phyloP scores from a whole-genome alignment of 2,113 vertebrate genomes.

The Taurulus bubalis region DNA sequence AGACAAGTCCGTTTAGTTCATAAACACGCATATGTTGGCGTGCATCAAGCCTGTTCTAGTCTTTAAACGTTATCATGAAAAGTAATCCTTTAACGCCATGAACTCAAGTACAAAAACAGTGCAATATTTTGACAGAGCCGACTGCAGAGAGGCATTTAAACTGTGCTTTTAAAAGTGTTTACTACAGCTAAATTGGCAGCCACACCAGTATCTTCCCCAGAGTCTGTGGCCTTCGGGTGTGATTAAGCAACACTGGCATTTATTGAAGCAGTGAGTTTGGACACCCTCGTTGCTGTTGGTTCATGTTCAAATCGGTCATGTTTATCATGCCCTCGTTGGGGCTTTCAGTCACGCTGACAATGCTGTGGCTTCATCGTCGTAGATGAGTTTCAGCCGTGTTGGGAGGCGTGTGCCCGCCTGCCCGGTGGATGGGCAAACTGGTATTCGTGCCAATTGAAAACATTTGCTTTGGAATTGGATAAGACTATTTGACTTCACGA shows the following conservation, averaged over 20 bases:
- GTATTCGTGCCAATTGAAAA: not conserved
- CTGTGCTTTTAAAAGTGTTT: slow-evolving; percentile 13
- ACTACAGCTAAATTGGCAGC: slow-evolving; percentile 21
- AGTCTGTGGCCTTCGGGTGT: slow-evolving; percentile 17
- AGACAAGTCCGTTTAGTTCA: not conserved
- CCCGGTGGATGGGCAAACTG: not conserved
- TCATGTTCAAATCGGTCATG: slow-evolving; percentile 5
- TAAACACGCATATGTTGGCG: not conserved
- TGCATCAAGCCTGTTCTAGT: not conserved
- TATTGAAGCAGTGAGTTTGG: slow-evolving; percentile 15
- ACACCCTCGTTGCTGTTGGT: slow-evolving; percentile 4
- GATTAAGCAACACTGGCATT: slow-evolving; percentile 24
- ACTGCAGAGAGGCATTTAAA: not conserved
- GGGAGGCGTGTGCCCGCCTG: not conserved
- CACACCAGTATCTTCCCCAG: not conserved
- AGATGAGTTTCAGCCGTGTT: slow-evolving; percentile 19
- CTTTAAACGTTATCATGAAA: not conserved
- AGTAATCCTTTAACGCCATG: not conserved
- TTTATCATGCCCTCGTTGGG: slow-evolving; percentile 19
- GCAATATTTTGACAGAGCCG: not conserved
- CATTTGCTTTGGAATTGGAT: slow-evolving; percentile 19
- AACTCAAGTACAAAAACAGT: not conserved
- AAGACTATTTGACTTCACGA: slow-evolving; percentile 11
- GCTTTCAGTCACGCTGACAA: slow-evolving; percentile 11
- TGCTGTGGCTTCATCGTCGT: not conserved